Evolutionary conservation across 2,888 invertebrate species (phyloP), one percentile per base, ranked within the genome.

Genomic region (Synergus gifuensis): DNA sequence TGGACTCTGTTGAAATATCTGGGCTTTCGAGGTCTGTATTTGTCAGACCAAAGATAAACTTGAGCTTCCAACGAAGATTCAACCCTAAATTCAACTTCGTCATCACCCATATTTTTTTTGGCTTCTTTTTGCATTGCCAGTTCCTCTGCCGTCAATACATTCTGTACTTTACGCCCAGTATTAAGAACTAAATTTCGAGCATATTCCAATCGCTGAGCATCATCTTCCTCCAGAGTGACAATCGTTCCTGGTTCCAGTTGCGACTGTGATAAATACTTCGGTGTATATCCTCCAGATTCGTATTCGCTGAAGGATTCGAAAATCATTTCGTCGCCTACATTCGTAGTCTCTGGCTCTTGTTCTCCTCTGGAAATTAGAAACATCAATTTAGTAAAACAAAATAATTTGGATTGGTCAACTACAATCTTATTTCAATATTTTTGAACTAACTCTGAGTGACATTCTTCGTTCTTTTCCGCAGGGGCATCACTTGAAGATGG

Each of bases 1-100:
- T 98, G 98, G 4, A 98, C 98, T 79, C 97, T 94, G 94, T 99
- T 99, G 93, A 99, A 99, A 93, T 99, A 99, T 28, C 99, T 93
- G 0, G 99, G 99, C 91, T 99, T 99, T 69, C 99, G 93, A 0
- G 99, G 99, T 14, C 99, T 93, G 92, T 99, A 99, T 93, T 99
- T 99, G 93, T 99, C 99, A 0, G 98, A 98, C 98, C 99, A 99
- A 44, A 98, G 93, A 89, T 98, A 97, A 12, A 97, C 96, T 93
- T 97, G 96, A 82, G 96, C 96, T 87, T 98, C 97, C 84, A 98
- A 92, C 44, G 96, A 94, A 81, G 97, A 95, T 94, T 99, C 97
- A 67, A 97, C 98, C 80, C 98, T 97, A 93, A 99, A 98, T 89
- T 96, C 95, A 0, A 96, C 98, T 93, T 98, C 98, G 88, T 98